These are phyloP conservation scores for Ormyrus pomaceus DNA, from an alignment of 2,888 invertebrate genomes.

Conservation along the genomic window DNA sequence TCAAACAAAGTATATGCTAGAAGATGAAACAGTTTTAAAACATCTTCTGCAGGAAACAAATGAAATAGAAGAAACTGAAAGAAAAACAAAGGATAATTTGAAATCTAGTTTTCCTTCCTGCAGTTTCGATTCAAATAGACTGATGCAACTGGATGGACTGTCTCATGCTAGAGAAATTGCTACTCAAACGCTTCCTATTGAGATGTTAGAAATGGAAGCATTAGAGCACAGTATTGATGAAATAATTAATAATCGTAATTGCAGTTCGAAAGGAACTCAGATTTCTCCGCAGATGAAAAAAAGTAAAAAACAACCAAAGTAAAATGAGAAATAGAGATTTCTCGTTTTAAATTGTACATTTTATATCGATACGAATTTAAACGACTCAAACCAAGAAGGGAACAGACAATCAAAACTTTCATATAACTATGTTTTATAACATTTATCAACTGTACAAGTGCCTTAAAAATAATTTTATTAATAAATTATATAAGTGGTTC, in stretches of 20 bases:
- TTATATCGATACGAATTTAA: constrained; percentile 1
- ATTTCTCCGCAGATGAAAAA: constrained; percentile 70
- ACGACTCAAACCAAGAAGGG: neutral
- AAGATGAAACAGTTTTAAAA: constrained; percentile 69
- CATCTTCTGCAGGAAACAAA: constrained; percentile 67
- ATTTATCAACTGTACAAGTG: constrained; percentile 12
- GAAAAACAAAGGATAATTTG: constrained; percentile 67
- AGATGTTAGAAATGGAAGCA: constrained; percentile 73
- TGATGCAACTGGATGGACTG: constrained; percentile 66
- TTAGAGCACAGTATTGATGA: constrained; percentile 73
- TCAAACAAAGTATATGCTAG: constrained; percentile 68
- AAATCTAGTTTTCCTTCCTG: constrained; percentile 69
- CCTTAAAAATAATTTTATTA: constrained; percentile 23
- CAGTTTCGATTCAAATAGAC: constrained; percentile 67
- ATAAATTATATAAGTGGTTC: neutral
- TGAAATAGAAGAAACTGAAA: constrained; percentile 63
- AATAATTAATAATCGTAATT: constrained; percentile 71
- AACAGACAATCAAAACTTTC: constrained; percentile 30
- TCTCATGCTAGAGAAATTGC: constrained; percentile 71
- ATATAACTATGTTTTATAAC: neutral
- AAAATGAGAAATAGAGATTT: constrained; percentile 26
- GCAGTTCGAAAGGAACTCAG: constrained; percentile 71
- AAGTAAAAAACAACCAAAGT: constrained; percentile 61
- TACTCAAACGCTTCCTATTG: constrained; percentile 72
- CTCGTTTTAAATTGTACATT: constrained; percentile 20